Evolutionary conservation across 2,888 invertebrate species (phyloP), one percentile per base, ranked within the genome.

Genomic region (Scaptomyza parva): DNA sequence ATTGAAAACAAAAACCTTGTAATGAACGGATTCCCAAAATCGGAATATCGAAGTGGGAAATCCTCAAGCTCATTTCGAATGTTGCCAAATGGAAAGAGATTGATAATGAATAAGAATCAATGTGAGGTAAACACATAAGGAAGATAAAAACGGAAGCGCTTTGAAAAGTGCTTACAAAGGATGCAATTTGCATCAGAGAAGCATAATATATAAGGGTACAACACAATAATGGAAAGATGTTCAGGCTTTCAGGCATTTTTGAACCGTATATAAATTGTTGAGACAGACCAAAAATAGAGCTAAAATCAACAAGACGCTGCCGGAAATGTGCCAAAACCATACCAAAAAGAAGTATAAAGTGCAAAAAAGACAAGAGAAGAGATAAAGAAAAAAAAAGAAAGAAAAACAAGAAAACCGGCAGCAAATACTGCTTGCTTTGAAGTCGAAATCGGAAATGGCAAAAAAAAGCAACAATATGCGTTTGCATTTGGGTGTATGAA

Each of bases 241-340:
- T 50, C 24, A 12, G n/a, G 8, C 8, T n/a, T 30, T 30, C n/a
- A 26, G n/a, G n/a, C n/a, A n/a, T n/a, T n/a, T n/a, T n/a, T n/a
- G n/a, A 18, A 33, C 35, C 53, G 39, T 12, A 50, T 30, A 6
- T 7, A n/a, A 33, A 33, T 33, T 33, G 44, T 24, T 39, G 20
- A 60, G 44, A 26, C 45, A n/a, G 5, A 24, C 53, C 75, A 78
- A 78, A 75, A 75, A 75, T 75, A 75, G 79, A 78, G 76, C 76
- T 57, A 50, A 69, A 54, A 57, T 44, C 70, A 75, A 74, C 74
- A 69, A 63, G 70, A 78, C 33, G 59, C 37, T 64, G 75, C 75
- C 75, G 75, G 75, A 75, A 75, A 75, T 78, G 65, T 75, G 48
- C 58, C 78, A 61, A 70, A 69, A 55, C 39, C 8, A 18, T 11